Evolutionary conservation across 2,888 invertebrate species (phyloP).

Genomic region (Amiota communis): DNA sequence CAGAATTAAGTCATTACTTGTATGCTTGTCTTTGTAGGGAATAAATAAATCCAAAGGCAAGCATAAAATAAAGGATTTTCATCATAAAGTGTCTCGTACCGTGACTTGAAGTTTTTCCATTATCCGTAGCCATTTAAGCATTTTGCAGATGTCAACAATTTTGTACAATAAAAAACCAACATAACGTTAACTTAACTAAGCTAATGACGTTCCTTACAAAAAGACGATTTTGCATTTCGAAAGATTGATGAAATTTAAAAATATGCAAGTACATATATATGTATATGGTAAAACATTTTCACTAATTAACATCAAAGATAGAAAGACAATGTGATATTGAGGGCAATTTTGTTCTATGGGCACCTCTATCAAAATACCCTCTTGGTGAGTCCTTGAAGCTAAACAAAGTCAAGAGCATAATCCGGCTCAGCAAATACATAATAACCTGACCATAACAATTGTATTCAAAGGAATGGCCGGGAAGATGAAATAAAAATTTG

Average conservation of each 20-base stretch:
- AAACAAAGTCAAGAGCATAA: not conserved
- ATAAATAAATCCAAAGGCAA: no score
- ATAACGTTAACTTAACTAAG: not conserved
- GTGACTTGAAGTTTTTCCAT: not conserved
- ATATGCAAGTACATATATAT: no score
- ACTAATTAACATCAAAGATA: constrained; percentile 5
- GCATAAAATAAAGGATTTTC: no score
- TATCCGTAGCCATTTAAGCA: not conserved
- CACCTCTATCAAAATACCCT: no score
- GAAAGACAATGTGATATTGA: no score
- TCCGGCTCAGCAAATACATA: not conserved
- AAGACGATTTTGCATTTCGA: constrained; percentile 4
- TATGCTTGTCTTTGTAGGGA: no score
- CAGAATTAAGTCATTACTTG: not conserved
- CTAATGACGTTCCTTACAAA: not conserved
- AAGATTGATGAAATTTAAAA: constrained; percentile 18
- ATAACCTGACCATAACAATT: no score
- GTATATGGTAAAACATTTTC: not conserved
- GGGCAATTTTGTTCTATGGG: no score
- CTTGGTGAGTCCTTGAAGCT: no score
- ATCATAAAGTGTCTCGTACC: no score
- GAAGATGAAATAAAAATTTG: not conserved
- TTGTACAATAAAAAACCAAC: constrained; percentile 5
- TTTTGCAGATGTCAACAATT: constrained; percentile 13
- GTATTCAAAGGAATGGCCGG: not conserved